These are phyloP conservation scores for Acanthosepion lycidas DNA, from an alignment of 2,888 invertebrate genomes.

Conservation along the genomic window DNA sequence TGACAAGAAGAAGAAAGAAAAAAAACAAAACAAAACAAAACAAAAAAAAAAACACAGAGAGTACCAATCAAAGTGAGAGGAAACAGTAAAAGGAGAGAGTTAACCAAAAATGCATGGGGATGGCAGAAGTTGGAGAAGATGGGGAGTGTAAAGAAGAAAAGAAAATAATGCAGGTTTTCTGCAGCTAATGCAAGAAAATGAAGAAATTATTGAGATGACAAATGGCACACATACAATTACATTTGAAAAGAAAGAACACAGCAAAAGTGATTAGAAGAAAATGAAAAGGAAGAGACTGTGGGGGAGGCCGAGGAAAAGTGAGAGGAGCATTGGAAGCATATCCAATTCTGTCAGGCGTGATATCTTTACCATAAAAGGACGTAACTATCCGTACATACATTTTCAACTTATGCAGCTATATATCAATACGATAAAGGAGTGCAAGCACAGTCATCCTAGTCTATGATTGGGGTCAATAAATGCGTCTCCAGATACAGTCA, in stretches of 20 bases:
- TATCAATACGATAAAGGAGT: background rate
- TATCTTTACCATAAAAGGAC: constrained; percentile 33
- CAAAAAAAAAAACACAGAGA: fast-evolving
- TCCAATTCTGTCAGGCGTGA: background rate
- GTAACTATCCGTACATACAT: constrained; percentile 15
- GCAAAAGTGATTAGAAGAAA: too few relatives aligned
- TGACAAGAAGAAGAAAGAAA: background rate
- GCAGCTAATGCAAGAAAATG: background rate
- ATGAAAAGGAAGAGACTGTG: too few relatives aligned
- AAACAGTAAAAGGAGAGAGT: background rate
- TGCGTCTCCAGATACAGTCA: background rate
- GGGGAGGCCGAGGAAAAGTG: background rate
- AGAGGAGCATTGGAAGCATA: background rate
- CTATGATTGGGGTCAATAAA: background rate
- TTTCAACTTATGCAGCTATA: background rate
- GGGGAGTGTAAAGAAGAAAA: background rate
- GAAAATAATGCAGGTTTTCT: background rate
- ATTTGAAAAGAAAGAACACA: background rate
- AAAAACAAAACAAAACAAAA: background rate
- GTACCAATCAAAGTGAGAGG: background rate
- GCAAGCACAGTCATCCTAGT: background rate
- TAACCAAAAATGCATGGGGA: background rate
- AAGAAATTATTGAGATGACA: constrained; percentile 33
- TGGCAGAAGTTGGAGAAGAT: background rate
- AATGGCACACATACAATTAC: constrained; percentile 6